These are phyloP conservation scores for Muricea muricata DNA, from an alignment of 92 coral and sea anemone species.

Conservation along the genomic window DNA sequence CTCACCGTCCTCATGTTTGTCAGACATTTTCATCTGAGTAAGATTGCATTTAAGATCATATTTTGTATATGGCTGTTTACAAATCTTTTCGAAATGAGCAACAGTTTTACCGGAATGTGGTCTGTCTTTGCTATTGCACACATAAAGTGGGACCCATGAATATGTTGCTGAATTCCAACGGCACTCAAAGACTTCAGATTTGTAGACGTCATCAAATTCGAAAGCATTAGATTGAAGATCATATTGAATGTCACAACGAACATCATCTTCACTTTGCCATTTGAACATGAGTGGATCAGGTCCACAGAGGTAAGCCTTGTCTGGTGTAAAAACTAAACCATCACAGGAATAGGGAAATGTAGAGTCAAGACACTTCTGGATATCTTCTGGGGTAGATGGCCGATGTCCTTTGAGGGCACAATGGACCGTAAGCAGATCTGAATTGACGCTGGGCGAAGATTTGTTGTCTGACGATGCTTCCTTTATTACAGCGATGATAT, in stretches of 20 bases:
- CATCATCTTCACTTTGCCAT: conserved; percentile 11
- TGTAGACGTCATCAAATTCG: too few species aligned
- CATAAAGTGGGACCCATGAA: not conserved
- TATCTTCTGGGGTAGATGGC: not conserved
- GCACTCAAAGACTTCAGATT: too few species aligned
- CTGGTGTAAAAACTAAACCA: conserved; percentile 37
- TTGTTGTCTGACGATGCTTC: not conserved
- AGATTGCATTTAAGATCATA: not conserved
- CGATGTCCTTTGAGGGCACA: conserved; percentile 18
- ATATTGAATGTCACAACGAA: conserved; percentile 1
- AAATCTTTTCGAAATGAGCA: conserved; percentile 4
- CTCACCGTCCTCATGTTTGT: not conserved
- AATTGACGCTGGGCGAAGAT: not conserved
- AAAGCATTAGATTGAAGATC: too few species aligned
- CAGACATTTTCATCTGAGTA: not conserved
- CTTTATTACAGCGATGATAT: not conserved
- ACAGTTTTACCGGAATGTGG: conserved; percentile 1
- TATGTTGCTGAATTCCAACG: too few species aligned
- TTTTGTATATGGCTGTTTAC: conserved; percentile 1
- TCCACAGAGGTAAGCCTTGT: not conserved
- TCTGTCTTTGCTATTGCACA: not conserved
- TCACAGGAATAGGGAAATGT: not conserved
- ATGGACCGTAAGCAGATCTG: not conserved
- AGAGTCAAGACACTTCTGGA: not conserved
- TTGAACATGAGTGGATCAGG: conserved; percentile 29